phyloP scores from a whole-genome alignment of 2,888 invertebrate species.

The Callyntrura sp. region DNA sequence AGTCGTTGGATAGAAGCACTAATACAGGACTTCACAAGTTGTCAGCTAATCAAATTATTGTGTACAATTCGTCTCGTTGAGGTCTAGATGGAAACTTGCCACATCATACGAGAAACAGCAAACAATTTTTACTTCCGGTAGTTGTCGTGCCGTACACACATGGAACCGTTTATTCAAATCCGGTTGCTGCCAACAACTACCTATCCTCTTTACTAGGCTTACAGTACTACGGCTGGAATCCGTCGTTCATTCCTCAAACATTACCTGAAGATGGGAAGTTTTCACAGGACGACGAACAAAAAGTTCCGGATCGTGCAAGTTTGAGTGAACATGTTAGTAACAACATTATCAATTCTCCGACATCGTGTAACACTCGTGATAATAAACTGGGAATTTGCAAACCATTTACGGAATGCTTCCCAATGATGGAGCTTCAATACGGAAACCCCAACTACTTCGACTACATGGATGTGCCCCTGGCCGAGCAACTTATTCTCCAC shows the following conservation, averaged over 20 bases:
- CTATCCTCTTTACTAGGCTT: too few relatives aligned
- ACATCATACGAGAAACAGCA: neutral
- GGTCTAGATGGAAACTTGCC: neutral
- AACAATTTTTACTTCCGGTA: slow-evolving; percentile 43
- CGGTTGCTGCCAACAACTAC: too few relatives aligned
- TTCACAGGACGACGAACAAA: slow-evolving; percentile 14
- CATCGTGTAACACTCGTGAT: slow-evolving; percentile 44
- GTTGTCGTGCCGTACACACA: slow-evolving; percentile 31
- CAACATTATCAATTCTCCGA: neutral
- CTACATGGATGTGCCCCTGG: slow-evolving; percentile 51
- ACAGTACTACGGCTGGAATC: too few relatives aligned
- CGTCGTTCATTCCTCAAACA: neutral
- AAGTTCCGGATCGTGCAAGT: slow-evolving; percentile 31
- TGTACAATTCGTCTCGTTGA: too few relatives aligned
- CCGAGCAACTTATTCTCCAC: slow-evolving; percentile 46
- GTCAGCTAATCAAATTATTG: neutral
- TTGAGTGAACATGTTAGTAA: neutral
- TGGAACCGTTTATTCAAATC: too few relatives aligned
- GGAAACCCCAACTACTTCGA: slow-evolving; percentile 45
- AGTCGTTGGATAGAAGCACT: neutral
- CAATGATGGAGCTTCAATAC: slow-evolving; percentile 63
- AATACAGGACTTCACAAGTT: too few relatives aligned
- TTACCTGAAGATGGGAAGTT: neutral
- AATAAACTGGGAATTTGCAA: slow-evolving; percentile 53
- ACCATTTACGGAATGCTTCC: slow-evolving; percentile 64